Evolutionary conservation across 1,140 invertebrate genomes (phyloP).

Genomic region (Liolophura sinensis): DNA sequence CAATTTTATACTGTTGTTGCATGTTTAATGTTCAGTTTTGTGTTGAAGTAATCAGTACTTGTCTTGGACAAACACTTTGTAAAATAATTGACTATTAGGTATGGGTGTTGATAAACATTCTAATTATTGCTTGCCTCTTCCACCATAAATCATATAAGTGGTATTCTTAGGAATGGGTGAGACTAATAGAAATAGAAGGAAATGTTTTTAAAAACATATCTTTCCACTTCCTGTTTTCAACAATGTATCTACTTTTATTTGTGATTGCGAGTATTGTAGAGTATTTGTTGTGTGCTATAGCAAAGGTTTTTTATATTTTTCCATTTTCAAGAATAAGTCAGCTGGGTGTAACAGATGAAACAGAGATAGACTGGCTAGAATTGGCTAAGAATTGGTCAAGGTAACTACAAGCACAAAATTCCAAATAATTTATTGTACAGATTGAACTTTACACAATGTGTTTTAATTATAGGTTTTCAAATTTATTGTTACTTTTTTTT

Average conservation of each 20-base stretch:
- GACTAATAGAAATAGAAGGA: too few species aligned
- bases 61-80: too few species aligned
- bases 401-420: constrained; percentile 31
- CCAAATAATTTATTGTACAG: too few species aligned
- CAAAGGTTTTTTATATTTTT: constrained; percentile 20
- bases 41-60: too few species aligned
- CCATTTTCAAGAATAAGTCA: constrained; percentile 46
- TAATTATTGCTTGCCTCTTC: too few species aligned
- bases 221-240: background rate
- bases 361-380: constrained; percentile 60
- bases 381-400: constrained; percentile 57
- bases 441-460: background rate
- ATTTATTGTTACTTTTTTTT: background rate
- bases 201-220: too few species aligned
- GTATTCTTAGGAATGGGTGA: too few species aligned
- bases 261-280: background rate
- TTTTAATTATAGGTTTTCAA: background rate
- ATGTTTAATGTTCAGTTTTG: too few species aligned
- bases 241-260: background rate
- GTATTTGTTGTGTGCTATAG: background rate
- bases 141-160: too few species aligned
- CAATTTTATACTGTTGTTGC: too few species aligned
- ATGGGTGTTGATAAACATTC: too few species aligned
- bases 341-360: constrained; percentile 56
- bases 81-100: too few species aligned